Evolutionary conservation across 2,888 invertebrate genomes (phyloP).

Genomic region (Muscina levida): DNA sequence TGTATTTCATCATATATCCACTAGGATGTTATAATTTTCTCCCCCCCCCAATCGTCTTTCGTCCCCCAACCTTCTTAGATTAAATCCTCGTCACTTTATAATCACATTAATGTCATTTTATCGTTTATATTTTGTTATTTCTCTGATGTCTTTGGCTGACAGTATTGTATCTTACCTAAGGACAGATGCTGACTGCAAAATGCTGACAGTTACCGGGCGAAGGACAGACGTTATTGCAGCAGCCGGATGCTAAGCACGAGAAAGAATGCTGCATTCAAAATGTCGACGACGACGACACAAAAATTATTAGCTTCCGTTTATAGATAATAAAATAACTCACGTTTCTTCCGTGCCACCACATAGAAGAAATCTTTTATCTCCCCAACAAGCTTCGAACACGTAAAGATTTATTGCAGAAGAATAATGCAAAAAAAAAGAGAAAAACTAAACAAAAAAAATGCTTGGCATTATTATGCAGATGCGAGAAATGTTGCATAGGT

Average conservation of each 20-base stretch:
- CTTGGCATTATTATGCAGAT: too few relatives aligned
- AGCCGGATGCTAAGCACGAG: conserved; percentile 9
- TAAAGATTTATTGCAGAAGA: conserved; percentile 50
- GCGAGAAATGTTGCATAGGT: too few relatives aligned
- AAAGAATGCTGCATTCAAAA: conserved; percentile 9
- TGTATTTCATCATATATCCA: too few relatives aligned
- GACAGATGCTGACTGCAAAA: too few relatives aligned
- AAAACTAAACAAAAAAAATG: too few relatives aligned
- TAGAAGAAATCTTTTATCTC: conserved; percentile 33
- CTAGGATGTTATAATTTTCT: too few relatives aligned
- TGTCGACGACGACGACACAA: conserved; percentile 42
- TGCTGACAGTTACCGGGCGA: too few relatives aligned
- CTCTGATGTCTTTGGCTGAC: neutral
- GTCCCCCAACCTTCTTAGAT: conserved; percentile 39
- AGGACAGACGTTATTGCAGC: conserved; percentile 14
- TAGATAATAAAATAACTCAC: conserved; percentile 60
- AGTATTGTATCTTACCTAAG: too few relatives aligned
- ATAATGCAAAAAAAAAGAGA: too few relatives aligned
- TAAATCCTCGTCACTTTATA: conserved; percentile 58
- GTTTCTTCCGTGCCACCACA: conserved; percentile 26
- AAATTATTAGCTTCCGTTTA: conserved; percentile 61
- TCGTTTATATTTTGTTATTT: conserved; percentile 47
- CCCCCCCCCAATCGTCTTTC: too few relatives aligned
- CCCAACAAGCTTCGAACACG: conserved; percentile 46
- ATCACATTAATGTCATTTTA: conserved; percentile 60